Evolutionary conservation across 2,113 vertebrate species (phyloP), one percentile per base, ranked within the genome.

Genomic region (Phalacrocorax pelagicus): DNA sequence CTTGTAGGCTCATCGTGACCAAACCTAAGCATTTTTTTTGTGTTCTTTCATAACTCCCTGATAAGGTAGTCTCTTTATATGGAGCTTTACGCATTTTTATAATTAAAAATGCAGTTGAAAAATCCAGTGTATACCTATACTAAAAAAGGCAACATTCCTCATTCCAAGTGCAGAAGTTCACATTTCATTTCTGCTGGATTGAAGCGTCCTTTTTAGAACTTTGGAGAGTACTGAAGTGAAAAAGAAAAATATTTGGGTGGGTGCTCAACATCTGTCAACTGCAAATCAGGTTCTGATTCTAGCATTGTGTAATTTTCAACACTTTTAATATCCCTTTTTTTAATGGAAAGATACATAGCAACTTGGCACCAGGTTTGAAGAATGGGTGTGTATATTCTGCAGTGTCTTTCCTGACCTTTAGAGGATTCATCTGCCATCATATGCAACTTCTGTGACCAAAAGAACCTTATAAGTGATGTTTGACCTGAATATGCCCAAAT

Each of bases 111-210:
- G 5, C 27, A 58, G 22, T 65, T 82, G 20, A 89, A 95, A 94
- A 92, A 51, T 46, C 10, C 27, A 42, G 27, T 38, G 24, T 91
- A 38, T 42, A 46, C 13, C n/a, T 85, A 47, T 75, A 92, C 91
- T 87, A 91, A 94, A 95, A 95, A 94, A 94, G 77, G 70, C 29
- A 94, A 62, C 42, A 52, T 72, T 94, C 95, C 36, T 72, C 12
- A 72, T 62, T 91, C 49, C 46, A 69, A 91, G 62, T 59, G 51
- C 54, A 66, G 57, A 91, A 92, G 78, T 85, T 94, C 62, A 71
- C 5, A 0, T 86, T 96, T 81, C 30, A 22, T 92, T 96, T 89
- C 73, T 91, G 30, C 66, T 80, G 49, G 27, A 82, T 6, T 54
- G 57, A 87, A 67, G 24, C 12, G 79, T 70, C 18, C 23, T 84